A percentile compares a stretch with the other conserved stretches of the same genome.
Evolutionary conservation across 2,888 invertebrate species (phyloP).

Genomic region (Agelastica alni): DNA sequence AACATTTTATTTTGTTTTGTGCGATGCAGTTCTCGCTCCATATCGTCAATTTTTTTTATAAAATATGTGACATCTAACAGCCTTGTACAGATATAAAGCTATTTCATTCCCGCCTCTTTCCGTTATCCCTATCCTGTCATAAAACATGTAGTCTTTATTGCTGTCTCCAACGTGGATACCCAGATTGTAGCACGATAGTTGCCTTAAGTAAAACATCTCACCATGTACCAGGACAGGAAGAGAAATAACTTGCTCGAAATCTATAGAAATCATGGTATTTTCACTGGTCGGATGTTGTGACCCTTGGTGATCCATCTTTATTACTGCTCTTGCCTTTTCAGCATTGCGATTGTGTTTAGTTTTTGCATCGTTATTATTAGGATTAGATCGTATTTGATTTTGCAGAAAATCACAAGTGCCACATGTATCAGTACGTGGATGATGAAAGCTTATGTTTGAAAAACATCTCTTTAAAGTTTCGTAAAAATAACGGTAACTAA

Average conservation of each 20-base stretch:
- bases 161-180: constrained; percentile 10
- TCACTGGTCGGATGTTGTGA: not conserved
- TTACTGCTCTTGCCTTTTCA: not conserved
- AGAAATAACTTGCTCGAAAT: not conserved
- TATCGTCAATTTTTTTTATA: constrained; percentile 9
- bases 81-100: not conserved
- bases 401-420: not conserved
- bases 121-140: constrained; percentile 7
- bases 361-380: not conserved
- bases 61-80: constrained; percentile 1
- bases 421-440: not conserved
- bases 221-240: not conserved
- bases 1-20: constrained; percentile 15
- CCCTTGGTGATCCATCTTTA: not conserved
- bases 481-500: not conserved
- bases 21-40: constrained; percentile 11
- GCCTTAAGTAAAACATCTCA: not conserved
- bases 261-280: not conserved
- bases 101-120: not conserved
- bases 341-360: not conserved
- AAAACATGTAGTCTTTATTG: constrained; percentile 5
- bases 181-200: constrained; percentile 3
- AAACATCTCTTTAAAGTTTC: not conserved
- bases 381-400: not conserved
- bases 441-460: not conserved